phyloP scores from a whole-genome alignment of 2,113 vertebrate genomes.

The Chloroceryle aenea region DNA sequence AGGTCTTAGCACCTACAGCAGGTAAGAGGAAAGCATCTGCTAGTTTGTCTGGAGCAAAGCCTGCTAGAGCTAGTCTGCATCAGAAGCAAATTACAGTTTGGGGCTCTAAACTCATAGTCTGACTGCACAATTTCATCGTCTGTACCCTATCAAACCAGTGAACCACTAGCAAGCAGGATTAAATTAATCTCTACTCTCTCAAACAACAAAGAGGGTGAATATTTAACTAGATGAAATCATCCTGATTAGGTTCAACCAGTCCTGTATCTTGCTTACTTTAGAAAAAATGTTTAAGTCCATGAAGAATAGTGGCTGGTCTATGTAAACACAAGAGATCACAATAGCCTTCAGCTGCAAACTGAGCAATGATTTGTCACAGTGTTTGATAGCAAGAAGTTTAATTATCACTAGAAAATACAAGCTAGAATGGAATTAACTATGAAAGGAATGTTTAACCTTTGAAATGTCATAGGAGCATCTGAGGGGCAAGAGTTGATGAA shows the following conservation, averaged over 20 bases:
- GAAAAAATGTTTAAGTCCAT: background rate
- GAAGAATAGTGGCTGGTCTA: background rate
- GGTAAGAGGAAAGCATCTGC: background rate
- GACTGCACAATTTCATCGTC: background rate
- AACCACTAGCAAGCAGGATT: background rate
- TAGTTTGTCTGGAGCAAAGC: background rate
- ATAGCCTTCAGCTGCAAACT: background rate
- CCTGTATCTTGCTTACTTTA: background rate
- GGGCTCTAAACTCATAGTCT: background rate
- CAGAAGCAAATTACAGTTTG: background rate
- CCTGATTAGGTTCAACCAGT: background rate
- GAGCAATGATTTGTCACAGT: background rate
- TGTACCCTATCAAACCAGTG: background rate
- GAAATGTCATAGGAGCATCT: background rate
- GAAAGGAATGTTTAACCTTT: background rate
- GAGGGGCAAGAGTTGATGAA: background rate
- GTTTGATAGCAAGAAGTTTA: background rate
- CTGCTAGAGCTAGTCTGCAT: background rate
- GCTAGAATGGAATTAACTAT: background rate
- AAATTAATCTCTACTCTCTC: background rate
- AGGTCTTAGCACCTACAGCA: background rate
- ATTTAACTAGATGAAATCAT: background rate
- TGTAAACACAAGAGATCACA: background rate
- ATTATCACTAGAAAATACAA: background rate
- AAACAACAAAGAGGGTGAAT: background rate